Conservation (phyloP, 2,797 vertebrate genomes). For the Enoplosus armatus region DNA sequence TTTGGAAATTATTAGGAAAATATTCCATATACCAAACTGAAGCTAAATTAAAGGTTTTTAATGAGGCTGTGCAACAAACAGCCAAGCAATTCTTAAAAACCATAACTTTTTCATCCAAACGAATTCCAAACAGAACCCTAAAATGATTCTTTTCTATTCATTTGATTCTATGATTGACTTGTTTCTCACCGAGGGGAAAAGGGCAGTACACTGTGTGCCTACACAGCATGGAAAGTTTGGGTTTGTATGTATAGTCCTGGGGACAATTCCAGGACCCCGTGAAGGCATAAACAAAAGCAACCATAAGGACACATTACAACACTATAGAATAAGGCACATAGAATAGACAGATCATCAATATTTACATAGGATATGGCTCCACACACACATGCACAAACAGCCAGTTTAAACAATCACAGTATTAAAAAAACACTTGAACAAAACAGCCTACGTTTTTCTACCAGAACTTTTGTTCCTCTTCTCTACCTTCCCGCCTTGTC, state of each 20-base stretch:
- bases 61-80: conserved; percentile 4
- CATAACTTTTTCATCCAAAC: background rate
- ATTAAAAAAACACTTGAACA: conserved; percentile 52
- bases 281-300: conserved; percentile 49
- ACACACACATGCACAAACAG: conserved; percentile 50
- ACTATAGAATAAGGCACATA: conserved; percentile 42
- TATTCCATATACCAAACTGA: background rate
- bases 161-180: too few species aligned
- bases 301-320: conserved; percentile 11
- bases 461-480: background rate
- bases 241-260: conserved; percentile 48
- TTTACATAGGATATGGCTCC: conserved; percentile 70
- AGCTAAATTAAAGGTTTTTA: background rate
- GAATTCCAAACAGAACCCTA: background rate
- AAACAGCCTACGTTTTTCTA: conserved; percentile 13
- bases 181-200: background rate
- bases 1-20: background rate
- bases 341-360: conserved; percentile 55
- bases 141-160: too few species aligned
- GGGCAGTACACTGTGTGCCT: background rate
- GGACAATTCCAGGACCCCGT: conserved; percentile 32
- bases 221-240: background rate
- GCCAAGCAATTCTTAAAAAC: background rate
- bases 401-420: conserved; percentile 71
- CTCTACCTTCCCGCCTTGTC: background rate